Conservation (phyloP, 2,888 invertebrate species). For the Drosophila melanosoma region DNA sequence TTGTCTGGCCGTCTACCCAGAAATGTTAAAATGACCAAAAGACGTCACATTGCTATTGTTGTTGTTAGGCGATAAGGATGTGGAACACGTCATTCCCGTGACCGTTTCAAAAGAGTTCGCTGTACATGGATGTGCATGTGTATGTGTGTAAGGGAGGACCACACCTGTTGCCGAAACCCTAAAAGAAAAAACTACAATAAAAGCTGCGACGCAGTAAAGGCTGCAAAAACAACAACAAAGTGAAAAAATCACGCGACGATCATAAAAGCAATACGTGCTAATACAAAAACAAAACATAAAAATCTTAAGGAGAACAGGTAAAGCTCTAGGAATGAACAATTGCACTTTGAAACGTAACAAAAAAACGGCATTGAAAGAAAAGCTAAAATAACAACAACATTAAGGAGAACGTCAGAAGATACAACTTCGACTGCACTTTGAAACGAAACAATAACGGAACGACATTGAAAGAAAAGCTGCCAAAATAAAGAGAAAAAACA, state of each 20-base stretch:
- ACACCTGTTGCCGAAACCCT: slow-evolving; percentile 72
- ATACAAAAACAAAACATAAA: slow-evolving; percentile 62
- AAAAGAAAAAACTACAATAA: slow-evolving; percentile 67
- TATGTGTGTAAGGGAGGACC: slow-evolving; percentile 51
- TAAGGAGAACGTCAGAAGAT: slow-evolving; percentile 17
- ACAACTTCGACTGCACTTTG: slow-evolving; percentile 13
- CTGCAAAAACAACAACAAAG: slow-evolving; percentile 54
- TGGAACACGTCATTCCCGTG: slow-evolving; percentile 70
- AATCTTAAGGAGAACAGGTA: slow-evolving; percentile 8
- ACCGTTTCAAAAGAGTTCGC: slow-evolving; percentile 26
- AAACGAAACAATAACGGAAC: slow-evolving; percentile 14
- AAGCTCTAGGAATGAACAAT: slow-evolving; percentile 29
- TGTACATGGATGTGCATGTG: slow-evolving; percentile 54
- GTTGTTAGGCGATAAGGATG: slow-evolving; percentile 63
- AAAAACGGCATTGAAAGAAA: slow-evolving; percentile 26
- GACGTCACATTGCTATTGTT: slow-evolving; percentile 54
- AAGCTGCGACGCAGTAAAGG: slow-evolving; percentile 68
- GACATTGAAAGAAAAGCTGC: slow-evolving; percentile 19
- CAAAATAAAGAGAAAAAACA: not conserved
- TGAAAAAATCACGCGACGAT: slow-evolving; percentile 71
- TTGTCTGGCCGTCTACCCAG: slow-evolving; percentile 9
- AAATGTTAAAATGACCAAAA: slow-evolving; percentile 26
- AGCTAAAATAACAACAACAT: slow-evolving; percentile 15
- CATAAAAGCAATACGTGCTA: slow-evolving; percentile 76
- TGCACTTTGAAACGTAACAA: slow-evolving; percentile 5